Base-by-base conservation (phyloP, 2,888 invertebrate species). In the Argynnis bischoffii region DNA sequence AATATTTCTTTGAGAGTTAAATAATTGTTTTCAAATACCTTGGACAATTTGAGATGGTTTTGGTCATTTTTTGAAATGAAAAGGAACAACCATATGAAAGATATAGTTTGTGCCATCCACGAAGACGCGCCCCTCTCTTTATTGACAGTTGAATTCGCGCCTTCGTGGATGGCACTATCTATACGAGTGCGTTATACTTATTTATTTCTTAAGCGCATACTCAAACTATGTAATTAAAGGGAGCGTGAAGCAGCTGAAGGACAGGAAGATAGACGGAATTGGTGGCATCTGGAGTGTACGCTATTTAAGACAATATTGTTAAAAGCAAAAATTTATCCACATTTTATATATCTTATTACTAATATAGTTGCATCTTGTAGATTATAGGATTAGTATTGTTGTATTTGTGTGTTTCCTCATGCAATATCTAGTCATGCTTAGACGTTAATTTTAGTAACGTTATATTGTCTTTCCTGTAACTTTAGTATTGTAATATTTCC, bases 291-390 rank as follows among this genome's bases (percentile, higher is more conserved):
- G 64, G 81, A 75, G 83, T 81, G 79, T 88, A 89, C 88, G 88
- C 83, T 89, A 91, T 83, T 80, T 79, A 89, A 86, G 92, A 92
- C 92, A 92, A 92, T 92, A 92, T 91, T 92, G 90, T 91, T 92
- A 85, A 85, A 86, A 77, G 85, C 89, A 89, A 89, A 81, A 83
- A 81, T 84, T 89, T 84, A 86, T 89, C 83, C 88, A 90, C 90
- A 87, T 89, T 90, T 88, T 90, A 88, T 87, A 85, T 82, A 82
- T 82, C 82, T 82, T 84, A 83, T 87, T 87, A 84, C 74, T 76
- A 41, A 41, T 11, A 41, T 41, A 76, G 77, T 74, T 75, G 69
- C 72, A 77, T 75, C 67, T 74, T 64, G 64, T 77, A 77, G 61
- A 71, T 66, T 69, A 56, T 75, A 74, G 68, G 75, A 46, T 69